These are phyloP conservation scores for Cecropterus lyciades DNA, from an alignment of 1,140 invertebrate species.

Conservation along the genomic window DNA sequence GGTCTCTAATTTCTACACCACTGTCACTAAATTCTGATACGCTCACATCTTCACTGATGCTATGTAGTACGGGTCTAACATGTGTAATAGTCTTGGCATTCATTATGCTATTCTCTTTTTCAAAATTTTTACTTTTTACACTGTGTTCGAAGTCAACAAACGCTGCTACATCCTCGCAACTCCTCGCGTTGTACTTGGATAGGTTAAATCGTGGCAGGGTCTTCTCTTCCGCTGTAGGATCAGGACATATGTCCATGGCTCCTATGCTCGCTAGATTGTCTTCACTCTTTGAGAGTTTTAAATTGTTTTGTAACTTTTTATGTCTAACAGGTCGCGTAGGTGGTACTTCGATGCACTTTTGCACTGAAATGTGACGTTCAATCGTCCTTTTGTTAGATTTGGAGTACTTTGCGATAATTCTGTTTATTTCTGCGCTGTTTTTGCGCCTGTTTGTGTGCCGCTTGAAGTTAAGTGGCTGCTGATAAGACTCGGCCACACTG, in stretches of 20 bases:
- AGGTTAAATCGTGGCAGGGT: constrained; percentile 45
- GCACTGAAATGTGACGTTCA: constrained; percentile 52
- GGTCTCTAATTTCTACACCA: constrained; percentile 57
- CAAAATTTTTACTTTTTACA: constrained; percentile 70
- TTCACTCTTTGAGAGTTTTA: constrained; percentile 70
- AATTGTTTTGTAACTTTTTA: constrained; percentile 58
- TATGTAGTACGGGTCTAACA: constrained; percentile 56
- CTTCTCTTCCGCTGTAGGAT: constrained; percentile 48
- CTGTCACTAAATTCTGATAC: constrained; percentile 62
- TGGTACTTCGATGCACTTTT: constrained; percentile 48
- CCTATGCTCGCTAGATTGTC: constrained; percentile 67
- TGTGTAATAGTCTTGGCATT: constrained; percentile 58
- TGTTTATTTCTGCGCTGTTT: constrained; percentile 81
- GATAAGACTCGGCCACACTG: constrained; percentile 77
- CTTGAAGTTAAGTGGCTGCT: constrained; percentile 77
- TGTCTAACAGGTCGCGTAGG: constrained; percentile 64
- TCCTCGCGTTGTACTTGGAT: constrained; percentile 74
- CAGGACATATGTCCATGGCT: constrained; percentile 57
- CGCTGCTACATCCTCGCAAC: constrained; percentile 73
- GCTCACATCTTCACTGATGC: constrained; percentile 62
- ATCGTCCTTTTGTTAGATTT: constrained; percentile 65
- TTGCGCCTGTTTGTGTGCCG: constrained; percentile 78
- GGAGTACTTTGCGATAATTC: constrained; percentile 82
- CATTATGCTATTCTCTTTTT: constrained; percentile 73
- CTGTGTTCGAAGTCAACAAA: constrained; percentile 66